Base-by-base conservation (phyloP, 2,888 invertebrate genomes). In the Brachypalpus laphriformis region DNA sequence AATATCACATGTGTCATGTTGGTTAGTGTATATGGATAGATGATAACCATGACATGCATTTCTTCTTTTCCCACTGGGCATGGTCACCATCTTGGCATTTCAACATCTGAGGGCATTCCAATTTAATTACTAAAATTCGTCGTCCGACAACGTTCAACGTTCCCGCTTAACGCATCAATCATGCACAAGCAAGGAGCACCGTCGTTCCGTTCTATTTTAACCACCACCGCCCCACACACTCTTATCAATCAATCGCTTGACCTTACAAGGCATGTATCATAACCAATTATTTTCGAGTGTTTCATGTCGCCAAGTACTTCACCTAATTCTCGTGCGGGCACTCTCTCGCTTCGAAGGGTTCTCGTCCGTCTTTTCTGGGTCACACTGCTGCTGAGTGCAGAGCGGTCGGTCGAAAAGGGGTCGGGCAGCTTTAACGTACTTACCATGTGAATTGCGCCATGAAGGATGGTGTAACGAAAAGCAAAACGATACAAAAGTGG, bases 391-490 rank as follows among this genome's bases (percentile, higher is more conserved):
- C 22, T n/a, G n/a, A n/a, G n/a, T n/a, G n/a, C n/a, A n/a, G n/a
- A n/a, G n/a, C n/a, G n/a, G n/a, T n/a, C n/a, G n/a, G n/a, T n/a
- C n/a, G n/a, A n/a, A n/a, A n/a, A n/a, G n/a, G n/a, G n/a, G n/a
- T n/a, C n/a, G n/a, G n/a, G n/a, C n/a, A 54, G 54, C 8, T 14
- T 31, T 71, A 14, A 8, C 40, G 11, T 2, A 78, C 83, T 83
- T 83, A 83, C 83, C 83, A 83, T 16, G 83, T 83, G 40, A 83
- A 83, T 45, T 83, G 83, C 80, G 56, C 83, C 83, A 83, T 83
- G 57, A 65, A 80, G 34, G 54, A 70, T 63, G 63, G 45, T 70
- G 37, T 37, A 40, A 51, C 68, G 57, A 66, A 74, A 78, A 51
- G 11, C 7, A 65, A 71, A 78, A 74, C 25, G 56, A 56, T 47